Evolutionary conservation across 1,140 invertebrate genomes (phyloP).

Genomic region (Zophobas morio): DNA sequence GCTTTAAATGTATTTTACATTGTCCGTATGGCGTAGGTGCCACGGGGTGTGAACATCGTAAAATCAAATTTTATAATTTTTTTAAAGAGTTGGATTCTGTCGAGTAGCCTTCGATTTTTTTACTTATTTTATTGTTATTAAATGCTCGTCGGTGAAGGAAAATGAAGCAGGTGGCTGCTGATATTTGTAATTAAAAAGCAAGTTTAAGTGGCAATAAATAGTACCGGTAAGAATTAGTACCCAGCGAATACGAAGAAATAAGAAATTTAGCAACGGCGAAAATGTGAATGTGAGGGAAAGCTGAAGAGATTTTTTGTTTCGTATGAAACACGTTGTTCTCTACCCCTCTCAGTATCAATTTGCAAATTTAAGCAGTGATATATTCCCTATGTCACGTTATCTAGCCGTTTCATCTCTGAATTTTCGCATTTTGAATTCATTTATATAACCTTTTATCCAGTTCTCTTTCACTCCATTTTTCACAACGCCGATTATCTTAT

Average conservation of each 20-base stretch:
- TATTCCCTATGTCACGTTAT: conserved; percentile 2
- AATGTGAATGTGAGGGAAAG: too few relatives aligned
- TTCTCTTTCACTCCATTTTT: conserved; percentile 27
- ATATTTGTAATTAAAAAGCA: too few relatives aligned
- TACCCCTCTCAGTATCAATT: neutral
- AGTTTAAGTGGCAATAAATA: too few relatives aligned
- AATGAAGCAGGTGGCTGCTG: too few relatives aligned
- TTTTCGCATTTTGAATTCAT: conserved; percentile 29
- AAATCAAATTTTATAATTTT: too few relatives aligned
- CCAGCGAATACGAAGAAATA: too few relatives aligned
- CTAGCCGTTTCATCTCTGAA: neutral
- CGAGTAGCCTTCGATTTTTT: neutral
- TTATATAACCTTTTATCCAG: conserved; percentile 8
- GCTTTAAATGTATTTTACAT: too few relatives aligned
- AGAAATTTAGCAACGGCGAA: too few relatives aligned
- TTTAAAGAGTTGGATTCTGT: too few relatives aligned
- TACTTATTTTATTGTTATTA: neutral
- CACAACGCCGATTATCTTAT: conserved; percentile 21
- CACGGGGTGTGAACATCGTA: too few relatives aligned
- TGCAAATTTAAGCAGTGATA: conserved; percentile 8
- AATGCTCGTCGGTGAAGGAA: neutral
- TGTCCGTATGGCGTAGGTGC: too few relatives aligned
- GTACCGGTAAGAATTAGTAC: too few relatives aligned
- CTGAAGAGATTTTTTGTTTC: neutral
- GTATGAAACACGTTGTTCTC: neutral